A percentile compares a stretch with the other conserved stretches of the same genome.
These are phyloP conservation scores for Orthosia incerta DNA, from an alignment of 2,888 invertebrate species.

Conservation along the genomic window DNA sequence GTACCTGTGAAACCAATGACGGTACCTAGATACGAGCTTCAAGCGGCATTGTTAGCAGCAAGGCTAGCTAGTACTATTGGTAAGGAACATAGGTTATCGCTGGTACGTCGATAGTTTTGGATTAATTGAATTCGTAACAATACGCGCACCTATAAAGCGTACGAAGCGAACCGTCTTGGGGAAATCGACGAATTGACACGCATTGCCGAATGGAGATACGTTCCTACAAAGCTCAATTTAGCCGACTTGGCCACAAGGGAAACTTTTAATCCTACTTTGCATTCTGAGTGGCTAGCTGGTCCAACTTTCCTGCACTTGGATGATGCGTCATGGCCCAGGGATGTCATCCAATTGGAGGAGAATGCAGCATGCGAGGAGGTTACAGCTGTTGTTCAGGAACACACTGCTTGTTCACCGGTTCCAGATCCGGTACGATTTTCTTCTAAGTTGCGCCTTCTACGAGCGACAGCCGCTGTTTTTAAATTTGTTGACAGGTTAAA, in stretches of 20 bases:
- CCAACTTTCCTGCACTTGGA: too few species aligned
- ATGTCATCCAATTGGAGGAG: too few species aligned
- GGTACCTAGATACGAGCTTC: constrained; percentile 9
- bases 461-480: too few species aligned
- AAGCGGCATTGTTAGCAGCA: constrained; percentile 20
- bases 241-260: too few species aligned
- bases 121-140: constrained; percentile 6
- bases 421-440: constrained; percentile 11
- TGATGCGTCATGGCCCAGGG: too few species aligned
- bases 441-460: constrained; percentile 9
- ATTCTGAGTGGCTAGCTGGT: too few species aligned
- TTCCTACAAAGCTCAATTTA: too few species aligned
- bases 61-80: background rate
- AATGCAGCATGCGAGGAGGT: too few species aligned
- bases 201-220: too few species aligned
- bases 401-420: background rate
- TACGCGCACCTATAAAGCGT: constrained; percentile 10
- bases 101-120: constrained; percentile 1
- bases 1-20: background rate
- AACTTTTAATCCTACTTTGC: too few species aligned
- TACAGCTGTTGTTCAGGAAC: too few species aligned
- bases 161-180: constrained; percentile 12
- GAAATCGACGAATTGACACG: background rate
- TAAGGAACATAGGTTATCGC: constrained; percentile 16
- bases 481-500: too few species aligned